phyloP scores from a whole-genome alignment of 2,797 vertebrate genomes.

The Malacoraja senta region DNA sequence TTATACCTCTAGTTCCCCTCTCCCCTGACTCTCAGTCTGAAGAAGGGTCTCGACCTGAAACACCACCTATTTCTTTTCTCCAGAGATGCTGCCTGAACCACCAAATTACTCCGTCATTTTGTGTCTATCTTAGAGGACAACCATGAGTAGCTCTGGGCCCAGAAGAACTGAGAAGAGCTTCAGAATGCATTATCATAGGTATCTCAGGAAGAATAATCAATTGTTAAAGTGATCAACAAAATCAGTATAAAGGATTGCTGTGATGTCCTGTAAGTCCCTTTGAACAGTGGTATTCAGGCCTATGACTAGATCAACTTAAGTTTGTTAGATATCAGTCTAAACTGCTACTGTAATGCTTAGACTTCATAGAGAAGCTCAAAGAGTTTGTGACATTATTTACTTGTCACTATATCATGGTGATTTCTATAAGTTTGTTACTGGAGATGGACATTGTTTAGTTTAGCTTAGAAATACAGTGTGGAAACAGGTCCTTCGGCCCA shows the following conservation, averaged over 20 bases:
- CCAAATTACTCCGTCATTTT: too few species aligned
- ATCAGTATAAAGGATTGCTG: background rate
- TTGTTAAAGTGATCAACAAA: background rate
- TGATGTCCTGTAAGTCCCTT: background rate
- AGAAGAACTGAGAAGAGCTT: background rate
- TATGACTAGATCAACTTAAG: background rate
- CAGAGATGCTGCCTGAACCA: too few species aligned
- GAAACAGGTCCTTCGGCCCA: too few species aligned
- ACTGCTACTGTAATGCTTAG: background rate
- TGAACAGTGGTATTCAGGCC: background rate
- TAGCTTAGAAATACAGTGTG: background rate
- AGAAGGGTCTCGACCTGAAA: too few species aligned
- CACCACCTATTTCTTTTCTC: too few species aligned
- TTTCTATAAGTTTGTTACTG: background rate
- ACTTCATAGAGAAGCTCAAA: background rate
- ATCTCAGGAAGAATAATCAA: background rate
- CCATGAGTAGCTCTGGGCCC: background rate
- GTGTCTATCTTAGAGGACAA: background rate
- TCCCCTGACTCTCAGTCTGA: too few species aligned
- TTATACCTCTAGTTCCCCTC: too few species aligned
- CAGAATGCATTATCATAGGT: background rate
- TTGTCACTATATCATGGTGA: background rate
- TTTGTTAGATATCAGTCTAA: background rate
- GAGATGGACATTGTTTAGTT: background rate
- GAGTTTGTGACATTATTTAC: background rate